phyloP scores from a whole-genome alignment of 2,797 vertebrate species.

The Pseudomugil tenellus region DNA sequence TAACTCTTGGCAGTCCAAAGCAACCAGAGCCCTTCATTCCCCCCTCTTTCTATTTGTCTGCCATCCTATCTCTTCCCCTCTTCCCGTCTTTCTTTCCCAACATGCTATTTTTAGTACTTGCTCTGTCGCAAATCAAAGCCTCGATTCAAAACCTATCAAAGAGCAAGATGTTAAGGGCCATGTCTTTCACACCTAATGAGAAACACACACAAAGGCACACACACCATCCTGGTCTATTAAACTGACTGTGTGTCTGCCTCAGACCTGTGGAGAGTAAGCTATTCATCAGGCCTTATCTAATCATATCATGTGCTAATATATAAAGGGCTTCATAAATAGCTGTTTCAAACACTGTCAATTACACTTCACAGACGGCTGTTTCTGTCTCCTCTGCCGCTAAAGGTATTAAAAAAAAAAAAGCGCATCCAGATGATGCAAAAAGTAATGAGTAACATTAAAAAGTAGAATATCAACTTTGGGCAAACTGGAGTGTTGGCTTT shows the following conservation, averaged over 20 bases:
- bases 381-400: not conserved
- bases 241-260: conserved; percentile 46
- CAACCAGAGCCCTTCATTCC: conserved; percentile 46
- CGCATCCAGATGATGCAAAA: conserved; percentile 14
- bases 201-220: conserved; percentile 24
- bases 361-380: conserved; percentile 27
- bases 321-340: conserved; percentile 51
- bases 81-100: conserved; percentile 40
- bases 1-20: conserved; percentile 62
- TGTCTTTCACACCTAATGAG: conserved; percentile 63
- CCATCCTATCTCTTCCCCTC: conserved; percentile 5
- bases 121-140: conserved; percentile 73
- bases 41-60: conserved; percentile 29
- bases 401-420: conserved; percentile 27
- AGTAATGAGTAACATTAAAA: conserved; percentile 52
- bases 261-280: conserved; percentile 44
- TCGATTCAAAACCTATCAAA: conserved; percentile 78
- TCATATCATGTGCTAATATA: conserved; percentile 63
- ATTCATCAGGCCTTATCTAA: conserved; percentile 65
- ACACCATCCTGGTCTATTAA: conserved; percentile 23
- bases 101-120: conserved; percentile 82
- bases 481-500: not conserved
- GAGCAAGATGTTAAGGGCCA: conserved; percentile 65
- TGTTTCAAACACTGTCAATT: conserved; percentile 55
- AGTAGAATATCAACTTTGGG: conserved; percentile 48